Base-by-base conservation (phyloP, 2,113 vertebrate species). In the Chitala chitala region DNA sequence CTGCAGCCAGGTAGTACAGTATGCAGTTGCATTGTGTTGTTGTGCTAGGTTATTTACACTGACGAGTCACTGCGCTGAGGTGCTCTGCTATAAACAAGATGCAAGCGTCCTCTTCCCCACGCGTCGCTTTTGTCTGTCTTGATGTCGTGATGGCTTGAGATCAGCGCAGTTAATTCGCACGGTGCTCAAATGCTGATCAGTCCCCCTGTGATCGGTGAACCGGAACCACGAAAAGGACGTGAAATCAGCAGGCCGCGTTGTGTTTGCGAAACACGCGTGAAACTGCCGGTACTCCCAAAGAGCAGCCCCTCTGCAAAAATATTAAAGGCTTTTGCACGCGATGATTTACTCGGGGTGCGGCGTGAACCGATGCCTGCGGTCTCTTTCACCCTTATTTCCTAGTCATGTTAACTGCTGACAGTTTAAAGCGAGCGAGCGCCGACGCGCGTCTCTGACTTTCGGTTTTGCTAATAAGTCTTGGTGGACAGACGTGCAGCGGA, bases 121-220 rank as follows among this genome's bases (percentile, higher is more conserved):
- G 17, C 36, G 58, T 29, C 58, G 38, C 58, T 36, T 61, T 61
- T n/a, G n/a, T 61, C 58, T 61, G 58, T 33, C 33, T 63, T 63
- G 38, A 38, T 20, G 17, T n/a, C 31, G 15, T 17, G 33, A 15
- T 63, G 59, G 59, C 59, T 61, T 3, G 5, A 31, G 31, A 38
- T 13, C 59, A 38, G 31, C n/a, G n/a, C 33, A 29, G n/a, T 63
- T 63, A 63, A 17, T n/a, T 63, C 59, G 38, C 33, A 17, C 15
- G 2, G 31, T 33, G 31, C 29, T 20, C 33, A 63, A 33, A 33
- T 63, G 31, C 9, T 63, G 31, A 36, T 63, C 38, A 20, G 17
- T 63, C 20, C 59, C 15, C 31, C 38, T 59, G 29, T 59, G 29
- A 59, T 31, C 56, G 13, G 33, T 59, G 56, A 59, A 31, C 56